Evolutionary conservation across 2,888 invertebrate genomes (phyloP).

Genomic region (Sesia apiformis): DNA sequence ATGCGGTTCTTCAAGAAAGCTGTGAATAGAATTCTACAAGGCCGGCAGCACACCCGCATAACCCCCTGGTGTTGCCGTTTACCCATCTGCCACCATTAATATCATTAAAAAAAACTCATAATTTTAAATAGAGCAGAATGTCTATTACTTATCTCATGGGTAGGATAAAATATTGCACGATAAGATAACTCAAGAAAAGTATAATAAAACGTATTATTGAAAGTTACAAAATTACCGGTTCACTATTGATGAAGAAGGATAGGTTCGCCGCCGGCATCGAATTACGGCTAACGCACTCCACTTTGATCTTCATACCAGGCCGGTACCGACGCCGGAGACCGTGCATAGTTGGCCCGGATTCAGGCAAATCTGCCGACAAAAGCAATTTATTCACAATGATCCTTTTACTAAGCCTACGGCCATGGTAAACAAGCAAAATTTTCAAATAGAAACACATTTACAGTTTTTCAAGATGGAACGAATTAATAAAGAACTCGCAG

Average conservation of each 20-base stretch:
- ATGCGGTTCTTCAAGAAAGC: too few relatives aligned
- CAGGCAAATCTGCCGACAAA: slow-evolving; percentile 38
- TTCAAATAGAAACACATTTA: too few relatives aligned
- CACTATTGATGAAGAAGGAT: slow-evolving; percentile 57
- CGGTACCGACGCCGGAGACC: slow-evolving; percentile 47
- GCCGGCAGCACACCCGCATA: too few relatives aligned
- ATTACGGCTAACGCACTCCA: slow-evolving; percentile 49
- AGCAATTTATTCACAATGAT: background rate
- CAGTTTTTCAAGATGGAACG: too few relatives aligned
- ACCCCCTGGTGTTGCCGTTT: too few relatives aligned
- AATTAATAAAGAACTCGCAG: too few relatives aligned
- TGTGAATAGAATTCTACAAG: too few relatives aligned
- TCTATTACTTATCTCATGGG: too few relatives aligned
- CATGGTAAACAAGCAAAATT: background rate
- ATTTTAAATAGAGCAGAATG: too few relatives aligned
- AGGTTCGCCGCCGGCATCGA: slow-evolving; percentile 57
- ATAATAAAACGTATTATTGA: background rate
- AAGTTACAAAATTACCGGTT: slow-evolving; percentile 30
- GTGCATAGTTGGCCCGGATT: slow-evolving; percentile 41
- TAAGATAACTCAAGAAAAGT: background rate
- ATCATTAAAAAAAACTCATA: too few relatives aligned
- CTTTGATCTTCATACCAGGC: slow-evolving; percentile 52
- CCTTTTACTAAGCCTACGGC: background rate
- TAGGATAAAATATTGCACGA: too few relatives aligned
- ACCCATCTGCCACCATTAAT: too few relatives aligned